phyloP scores from a whole-genome alignment of 1,140 invertebrate genomes.

The Babylonia areolata region DNA sequence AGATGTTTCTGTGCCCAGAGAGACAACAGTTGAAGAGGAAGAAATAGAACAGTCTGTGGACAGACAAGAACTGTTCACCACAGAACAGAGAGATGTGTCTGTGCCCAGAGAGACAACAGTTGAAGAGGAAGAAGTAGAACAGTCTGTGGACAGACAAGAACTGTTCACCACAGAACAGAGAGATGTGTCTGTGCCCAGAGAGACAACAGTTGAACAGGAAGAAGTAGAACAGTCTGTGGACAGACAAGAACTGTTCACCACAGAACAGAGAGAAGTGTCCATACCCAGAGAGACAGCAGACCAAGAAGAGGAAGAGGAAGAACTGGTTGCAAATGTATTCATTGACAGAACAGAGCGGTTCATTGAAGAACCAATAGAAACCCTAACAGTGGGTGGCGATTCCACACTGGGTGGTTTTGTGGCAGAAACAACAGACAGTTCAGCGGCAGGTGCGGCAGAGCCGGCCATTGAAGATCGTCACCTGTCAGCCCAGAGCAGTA shows the following conservation, averaged over 20 bases:
- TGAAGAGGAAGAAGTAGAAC: too few relatives aligned
- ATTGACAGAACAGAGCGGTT: conserved; percentile 28
- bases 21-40: conserved; percentile 15
- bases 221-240: conserved; percentile 36
- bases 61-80: background rate
- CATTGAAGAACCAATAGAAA: conserved; percentile 21
- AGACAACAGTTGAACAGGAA: too few relatives aligned
- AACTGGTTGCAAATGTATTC: background rate
- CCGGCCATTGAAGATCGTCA: background rate
- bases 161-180: too few relatives aligned
- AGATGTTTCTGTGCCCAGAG: background rate
- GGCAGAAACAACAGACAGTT: conserved; percentile 1
- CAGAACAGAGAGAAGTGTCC: conserved; percentile 32
- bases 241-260: conserved; percentile 55
- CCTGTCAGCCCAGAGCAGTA: conserved; percentile 29
- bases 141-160: too few relatives aligned
- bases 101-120: background rate
- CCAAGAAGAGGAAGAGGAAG: conserved; percentile 14
- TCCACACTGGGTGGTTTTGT: background rate
- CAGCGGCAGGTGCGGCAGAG: background rate
- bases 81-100: background rate
- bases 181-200: too few relatives aligned
- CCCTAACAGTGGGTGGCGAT: background rate
- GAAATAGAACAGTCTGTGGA: conserved; percentile 23
- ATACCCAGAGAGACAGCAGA: conserved; percentile 4